Evolutionary conservation across 2,888 invertebrate genomes (phyloP), one percentile per base, ranked within the genome.

Genomic region (Automeris io): DNA sequence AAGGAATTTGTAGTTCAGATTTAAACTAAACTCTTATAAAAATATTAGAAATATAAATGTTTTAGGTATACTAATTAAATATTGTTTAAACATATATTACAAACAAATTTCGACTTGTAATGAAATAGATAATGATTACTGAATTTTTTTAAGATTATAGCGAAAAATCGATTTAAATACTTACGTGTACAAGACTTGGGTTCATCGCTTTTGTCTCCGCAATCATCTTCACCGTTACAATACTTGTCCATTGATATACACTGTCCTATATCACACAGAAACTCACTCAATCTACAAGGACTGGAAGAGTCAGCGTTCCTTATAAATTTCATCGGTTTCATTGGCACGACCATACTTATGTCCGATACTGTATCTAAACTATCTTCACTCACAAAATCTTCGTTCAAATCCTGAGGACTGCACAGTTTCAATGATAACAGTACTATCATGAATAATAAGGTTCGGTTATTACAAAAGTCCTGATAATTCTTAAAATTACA

Each of bases 191-290:
- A 94, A 56, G 90, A 89, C 49, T 89, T 88, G 2, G 91, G 90
- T 70, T 95, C 94, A 69, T 95, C 94, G 53, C 91, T 92, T 57
- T 90, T 90, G 71, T 94, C 94, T 18, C 90, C 90, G 59, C 94
- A 95, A 69, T 95, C 93, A 57, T 91, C 90, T 43, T 91, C 86
- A 12, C 93, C 92, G 62, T 95, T 92, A 76, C 95, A 95, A 70
- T 90, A 93, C 72, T 91, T 91, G 78, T 92, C 92, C 63, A 91
- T 76, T 26, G 91, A 89, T 59, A 94, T 89, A 78, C 94, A 93
- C 72, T 90, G 90, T 29, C 90, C 89, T 19, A 89, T 89, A 61
- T 89, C 89, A 70, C 90, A 91, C 39, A 88, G 74, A 46, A 89
- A 83, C 70, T 91, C 90, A 53, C 90, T 90, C 51, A 89, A 66